Conservation (phyloP, 2,797 vertebrate species). For the Nasua narica region DNA sequence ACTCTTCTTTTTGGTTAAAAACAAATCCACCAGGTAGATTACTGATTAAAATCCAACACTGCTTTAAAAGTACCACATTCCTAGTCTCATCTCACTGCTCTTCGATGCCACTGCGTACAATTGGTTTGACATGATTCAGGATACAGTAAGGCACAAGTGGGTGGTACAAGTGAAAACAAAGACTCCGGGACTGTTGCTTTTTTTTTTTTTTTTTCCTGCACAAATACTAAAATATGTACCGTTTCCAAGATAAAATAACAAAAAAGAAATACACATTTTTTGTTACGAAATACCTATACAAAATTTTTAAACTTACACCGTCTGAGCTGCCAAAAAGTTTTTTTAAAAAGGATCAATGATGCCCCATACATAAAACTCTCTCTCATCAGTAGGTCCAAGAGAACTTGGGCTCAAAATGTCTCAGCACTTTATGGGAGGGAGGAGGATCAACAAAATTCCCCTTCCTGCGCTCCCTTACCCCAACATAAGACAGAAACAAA, state of each 20-base stretch:
- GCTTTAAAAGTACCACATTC: constrained; percentile 60
- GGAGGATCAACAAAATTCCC: constrained; percentile 83
- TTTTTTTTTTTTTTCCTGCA: constrained; percentile 72
- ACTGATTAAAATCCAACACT: constrained; percentile 62
- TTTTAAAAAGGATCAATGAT: constrained; percentile 87
- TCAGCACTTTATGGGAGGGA: constrained; percentile 84
- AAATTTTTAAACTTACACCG: constrained; percentile 92
- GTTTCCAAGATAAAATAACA: constrained; percentile 82
- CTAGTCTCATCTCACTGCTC: constrained; percentile 50
- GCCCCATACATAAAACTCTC: constrained; percentile 91
- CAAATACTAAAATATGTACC: constrained; percentile 90
- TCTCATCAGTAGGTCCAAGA: constrained; percentile 89
- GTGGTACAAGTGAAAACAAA: constrained; percentile 78
- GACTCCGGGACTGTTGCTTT: constrained; percentile 63
- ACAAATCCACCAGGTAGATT: constrained; percentile 60
- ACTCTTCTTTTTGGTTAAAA: constrained; percentile 72
- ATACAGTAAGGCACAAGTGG: constrained; percentile 84
- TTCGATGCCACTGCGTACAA: constrained; percentile 47
- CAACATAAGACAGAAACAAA: constrained; percentile 87
- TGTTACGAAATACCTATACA: constrained; percentile 94
- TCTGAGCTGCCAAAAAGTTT: constrained; percentile 96
- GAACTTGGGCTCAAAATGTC: constrained; percentile 84
- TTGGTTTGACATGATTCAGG: constrained; percentile 63
- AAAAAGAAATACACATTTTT: constrained; percentile 86
- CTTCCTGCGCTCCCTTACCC: constrained; percentile 82